Conservation (phyloP, 2,113 vertebrate genomes). For the Cardinalis cardinalis region DNA sequence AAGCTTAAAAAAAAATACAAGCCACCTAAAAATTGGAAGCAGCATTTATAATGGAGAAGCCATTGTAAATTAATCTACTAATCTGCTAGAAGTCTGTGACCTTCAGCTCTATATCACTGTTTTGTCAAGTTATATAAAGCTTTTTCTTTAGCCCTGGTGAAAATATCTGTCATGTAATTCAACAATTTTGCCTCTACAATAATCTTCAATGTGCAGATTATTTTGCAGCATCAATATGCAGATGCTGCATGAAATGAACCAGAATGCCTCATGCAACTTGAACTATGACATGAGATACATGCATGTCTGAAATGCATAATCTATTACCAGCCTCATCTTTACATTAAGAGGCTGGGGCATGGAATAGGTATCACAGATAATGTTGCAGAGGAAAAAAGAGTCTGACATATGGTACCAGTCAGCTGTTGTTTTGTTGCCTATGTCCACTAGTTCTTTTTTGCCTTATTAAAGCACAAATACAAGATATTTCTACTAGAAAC, state of each 20-base stretch:
- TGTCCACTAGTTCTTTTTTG: background rate
- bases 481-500: background rate
- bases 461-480: background rate
- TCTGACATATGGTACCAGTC: background rate
- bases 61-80: slow-evolving; percentile 16
- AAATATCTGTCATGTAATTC: background rate
- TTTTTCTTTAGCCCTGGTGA: background rate
- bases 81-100: background rate
- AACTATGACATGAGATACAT: background rate
- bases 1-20: slow-evolving; percentile 75
- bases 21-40: slow-evolving; percentile 63
- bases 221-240: background rate
- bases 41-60: slow-evolving; percentile 47
- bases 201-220: background rate
- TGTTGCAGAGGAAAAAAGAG: background rate
- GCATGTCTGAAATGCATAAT: background rate
- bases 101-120: background rate
- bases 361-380: background rate
- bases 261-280: background rate
- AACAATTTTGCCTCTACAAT: background rate
- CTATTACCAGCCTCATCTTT: background rate
- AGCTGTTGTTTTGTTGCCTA: background rate
- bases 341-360: background rate
- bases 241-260: background rate
- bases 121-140: background rate